A percentile compares a stretch with the other conserved stretches of the same genome.
These are phyloP conservation scores for Candoia aspera DNA, from an alignment of 2,113 vertebrate genomes.

Conservation along the genomic window DNA sequence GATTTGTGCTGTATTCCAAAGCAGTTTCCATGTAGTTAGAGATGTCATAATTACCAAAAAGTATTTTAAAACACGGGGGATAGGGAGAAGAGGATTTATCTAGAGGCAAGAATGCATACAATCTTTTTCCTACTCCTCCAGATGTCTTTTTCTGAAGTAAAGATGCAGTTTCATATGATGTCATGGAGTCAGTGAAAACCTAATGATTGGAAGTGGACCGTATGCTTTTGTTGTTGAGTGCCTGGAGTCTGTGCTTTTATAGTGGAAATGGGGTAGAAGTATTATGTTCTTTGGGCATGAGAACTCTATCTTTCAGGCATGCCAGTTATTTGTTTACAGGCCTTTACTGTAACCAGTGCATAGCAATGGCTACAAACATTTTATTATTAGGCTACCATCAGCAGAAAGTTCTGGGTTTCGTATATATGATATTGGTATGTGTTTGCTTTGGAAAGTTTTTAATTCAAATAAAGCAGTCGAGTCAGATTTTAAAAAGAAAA, in stretches of 20 bases:
- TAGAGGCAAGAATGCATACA: slow-evolving; percentile 23
- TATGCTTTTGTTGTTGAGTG: slow-evolving; percentile 57
- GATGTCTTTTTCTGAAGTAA: slow-evolving; percentile 8
- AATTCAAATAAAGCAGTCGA: not conserved
- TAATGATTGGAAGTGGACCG: not conserved
- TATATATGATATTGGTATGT: not conserved
- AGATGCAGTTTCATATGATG: slow-evolving; percentile 14
- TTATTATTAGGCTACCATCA: slow-evolving; percentile 19
- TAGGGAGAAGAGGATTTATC: slow-evolving; percentile 1
- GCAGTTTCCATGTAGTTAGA: slow-evolving; percentile 13
- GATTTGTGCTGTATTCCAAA: slow-evolving; percentile 28
- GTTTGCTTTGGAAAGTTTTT: not conserved
- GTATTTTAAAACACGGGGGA: slow-evolving; percentile 44
- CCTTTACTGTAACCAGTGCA: slow-evolving; percentile 25
- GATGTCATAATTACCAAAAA: slow-evolving; percentile 34
- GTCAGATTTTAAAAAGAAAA: not conserved
- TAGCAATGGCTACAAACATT: slow-evolving; percentile 45
- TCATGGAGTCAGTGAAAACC: not conserved
- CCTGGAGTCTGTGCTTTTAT: slow-evolving; percentile 50
- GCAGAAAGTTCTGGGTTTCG: not conserved
- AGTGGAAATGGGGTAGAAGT: slow-evolving; percentile 43
- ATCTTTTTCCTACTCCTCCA: slow-evolving; percentile 20
- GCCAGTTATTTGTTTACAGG: slow-evolving; percentile 40
- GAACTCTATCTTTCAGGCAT: slow-evolving; percentile 62
- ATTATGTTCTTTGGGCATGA: slow-evolving; percentile 57